Percentiles rank a stretch among this genome's conserved stretches.
Conservation (phyloP, 2,888 invertebrate species). For the Lasioglossum vierecki region DNA sequence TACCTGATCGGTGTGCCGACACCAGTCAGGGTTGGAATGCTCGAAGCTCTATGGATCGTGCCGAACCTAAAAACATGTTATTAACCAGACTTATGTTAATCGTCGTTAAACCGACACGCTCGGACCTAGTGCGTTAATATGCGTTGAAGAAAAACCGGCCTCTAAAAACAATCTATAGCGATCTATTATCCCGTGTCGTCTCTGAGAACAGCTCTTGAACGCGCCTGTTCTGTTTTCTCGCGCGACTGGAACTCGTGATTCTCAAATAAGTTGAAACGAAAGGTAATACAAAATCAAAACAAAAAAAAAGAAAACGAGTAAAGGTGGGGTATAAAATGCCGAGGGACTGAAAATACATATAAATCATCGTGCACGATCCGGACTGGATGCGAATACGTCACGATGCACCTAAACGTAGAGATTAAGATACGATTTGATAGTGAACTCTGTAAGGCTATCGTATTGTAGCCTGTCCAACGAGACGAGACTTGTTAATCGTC, state of each 20-base stretch:
- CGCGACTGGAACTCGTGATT: not conserved
- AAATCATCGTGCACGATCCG: constrained; percentile 25
- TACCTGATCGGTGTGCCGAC: constrained; percentile 90
- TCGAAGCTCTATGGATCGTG: constrained; percentile 95
- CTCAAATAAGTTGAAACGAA: not conserved
- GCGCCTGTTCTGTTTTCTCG: not conserved
- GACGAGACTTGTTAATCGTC: not conserved
- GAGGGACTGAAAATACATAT: constrained; percentile 14
- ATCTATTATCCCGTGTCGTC: not conserved
- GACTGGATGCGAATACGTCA: constrained; percentile 35
- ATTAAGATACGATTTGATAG: not conserved
- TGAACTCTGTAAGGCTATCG: not conserved
- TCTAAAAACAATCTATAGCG: constrained; percentile 3
- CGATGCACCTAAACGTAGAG: constrained; percentile 2
- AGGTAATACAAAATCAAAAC: not conserved
- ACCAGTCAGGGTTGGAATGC: constrained; percentile 94
- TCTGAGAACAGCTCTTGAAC: not conserved
- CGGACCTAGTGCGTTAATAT: constrained; percentile 42
- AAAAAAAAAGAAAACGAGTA: not conserved
- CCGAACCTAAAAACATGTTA: constrained; percentile 85
- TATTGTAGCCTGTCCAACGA: not conserved
- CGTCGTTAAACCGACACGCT: constrained; percentile 48
- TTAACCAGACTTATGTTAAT: constrained; percentile 68
- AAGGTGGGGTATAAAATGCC: constrained; percentile 2
- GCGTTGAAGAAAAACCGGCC: constrained; percentile 25